Percentiles rank a stretch among this genome's conserved stretches.
Evolutionary conservation across 2,113 vertebrate genomes (phyloP).

Genomic region (Urocynchramus pylzowi): DNA sequence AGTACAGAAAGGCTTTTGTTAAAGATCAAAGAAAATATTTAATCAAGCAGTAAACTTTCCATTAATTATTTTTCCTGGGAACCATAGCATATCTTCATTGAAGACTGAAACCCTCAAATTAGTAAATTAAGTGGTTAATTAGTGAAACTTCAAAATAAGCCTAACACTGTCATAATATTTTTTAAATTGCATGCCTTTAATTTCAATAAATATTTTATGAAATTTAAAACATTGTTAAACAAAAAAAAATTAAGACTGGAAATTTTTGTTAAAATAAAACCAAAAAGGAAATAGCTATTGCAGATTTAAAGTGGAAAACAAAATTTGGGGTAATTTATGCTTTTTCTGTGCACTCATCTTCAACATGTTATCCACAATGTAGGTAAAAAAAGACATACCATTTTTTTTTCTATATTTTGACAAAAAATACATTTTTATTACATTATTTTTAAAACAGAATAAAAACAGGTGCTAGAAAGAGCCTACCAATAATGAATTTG

Average conservation of each 20-base stretch:
- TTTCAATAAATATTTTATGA: neutral
- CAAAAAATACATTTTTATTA: neutral
- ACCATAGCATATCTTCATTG: neutral
- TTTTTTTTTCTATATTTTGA: neutral
- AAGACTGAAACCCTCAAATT: neutral
- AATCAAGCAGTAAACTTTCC: neutral
- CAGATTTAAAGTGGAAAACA: neutral
- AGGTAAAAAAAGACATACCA: neutral
- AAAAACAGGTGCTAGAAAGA: neutral
- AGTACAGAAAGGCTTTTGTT: neutral
- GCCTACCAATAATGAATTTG: neutral
- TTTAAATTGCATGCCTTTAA: neutral
- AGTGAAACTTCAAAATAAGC: slow-evolving; percentile 7
- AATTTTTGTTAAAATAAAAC: neutral
- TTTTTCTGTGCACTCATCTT: neutral
- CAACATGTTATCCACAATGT: neutral
- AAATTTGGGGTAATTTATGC: neutral
- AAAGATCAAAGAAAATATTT: neutral
- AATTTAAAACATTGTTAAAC: neutral
- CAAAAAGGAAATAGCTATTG: neutral
- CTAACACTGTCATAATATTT: neutral
- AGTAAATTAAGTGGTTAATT: neutral
- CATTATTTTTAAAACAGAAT: neutral
- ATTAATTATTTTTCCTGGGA: neutral
- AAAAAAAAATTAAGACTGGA: neutral